phyloP scores from a whole-genome alignment of 2,888 invertebrate species.

The Acleris laterana region DNA sequence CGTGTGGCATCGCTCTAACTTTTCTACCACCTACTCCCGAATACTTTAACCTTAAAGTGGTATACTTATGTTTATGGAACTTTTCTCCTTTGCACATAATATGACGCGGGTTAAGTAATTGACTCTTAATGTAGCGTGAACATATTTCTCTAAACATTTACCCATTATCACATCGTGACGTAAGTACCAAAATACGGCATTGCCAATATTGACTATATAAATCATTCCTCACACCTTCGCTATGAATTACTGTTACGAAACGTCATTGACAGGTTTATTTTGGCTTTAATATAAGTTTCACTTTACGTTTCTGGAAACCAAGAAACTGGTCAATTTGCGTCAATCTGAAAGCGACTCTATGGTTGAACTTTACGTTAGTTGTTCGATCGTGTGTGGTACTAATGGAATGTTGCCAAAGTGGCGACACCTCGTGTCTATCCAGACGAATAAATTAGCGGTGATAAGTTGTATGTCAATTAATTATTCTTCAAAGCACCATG shows the following conservation, averaged over 20 bases:
- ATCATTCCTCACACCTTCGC: conserved; percentile 52
- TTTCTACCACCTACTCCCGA: no score
- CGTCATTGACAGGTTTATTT: conserved; percentile 76
- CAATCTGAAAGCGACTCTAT: conserved; percentile 46
- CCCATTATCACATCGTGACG: conserved; percentile 34
- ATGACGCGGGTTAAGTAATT: conserved; percentile 22
- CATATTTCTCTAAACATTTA: conserved; percentile 29
- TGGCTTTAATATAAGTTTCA: conserved; percentile 75
- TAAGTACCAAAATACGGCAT: conserved; percentile 23
- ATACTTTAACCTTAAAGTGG: no score
- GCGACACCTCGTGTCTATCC: conserved; percentile 74
- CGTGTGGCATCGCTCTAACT: no score
- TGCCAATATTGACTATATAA: conserved; percentile 52
- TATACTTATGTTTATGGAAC: no score
- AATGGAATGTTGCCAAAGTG: conserved; percentile 77
- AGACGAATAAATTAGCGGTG: conserved; percentile 83
- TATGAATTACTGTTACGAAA: conserved; percentile 62
- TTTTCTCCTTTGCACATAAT: no score
- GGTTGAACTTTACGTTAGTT: conserved; percentile 36
- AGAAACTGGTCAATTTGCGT: conserved; percentile 45
- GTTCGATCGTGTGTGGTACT: conserved; percentile 41
- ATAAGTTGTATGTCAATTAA: conserved; percentile 84
- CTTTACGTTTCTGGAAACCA: conserved; percentile 61
- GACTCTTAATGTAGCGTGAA: conserved; percentile 29
- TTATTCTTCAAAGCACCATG: conserved; percentile 84